phyloP scores from a whole-genome alignment of 2,888 invertebrate genomes.

The Eristalis arbustorum region DNA sequence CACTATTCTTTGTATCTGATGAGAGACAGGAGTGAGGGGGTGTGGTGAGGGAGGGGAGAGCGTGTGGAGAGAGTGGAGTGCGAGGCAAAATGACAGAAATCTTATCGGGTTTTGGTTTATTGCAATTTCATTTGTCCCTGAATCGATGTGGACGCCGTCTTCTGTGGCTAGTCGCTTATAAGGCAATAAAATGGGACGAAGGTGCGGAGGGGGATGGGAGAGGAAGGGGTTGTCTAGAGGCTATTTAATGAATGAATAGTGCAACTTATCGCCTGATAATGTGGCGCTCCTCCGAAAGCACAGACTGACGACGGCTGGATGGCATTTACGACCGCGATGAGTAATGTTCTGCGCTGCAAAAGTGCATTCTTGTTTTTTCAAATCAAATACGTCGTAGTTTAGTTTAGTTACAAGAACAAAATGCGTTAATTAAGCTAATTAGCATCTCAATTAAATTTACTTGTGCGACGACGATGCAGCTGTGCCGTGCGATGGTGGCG shows the following conservation, averaged over 20 bases:
- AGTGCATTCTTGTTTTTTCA: background rate
- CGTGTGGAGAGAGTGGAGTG: too few relatives aligned
- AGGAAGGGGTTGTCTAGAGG: too few relatives aligned
- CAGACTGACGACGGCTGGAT: background rate
- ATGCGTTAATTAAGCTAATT: constrained; percentile 70
- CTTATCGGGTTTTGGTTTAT: background rate
- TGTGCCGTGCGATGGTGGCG: background rate
- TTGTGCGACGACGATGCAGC: constrained; percentile 18
- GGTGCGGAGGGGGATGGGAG: too few relatives aligned
- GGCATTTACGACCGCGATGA: background rate
- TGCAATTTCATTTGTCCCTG: background rate
- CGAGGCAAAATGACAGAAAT: background rate
- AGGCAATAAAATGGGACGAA: too few relatives aligned
- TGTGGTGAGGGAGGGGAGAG: too few relatives aligned
- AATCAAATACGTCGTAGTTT: background rate
- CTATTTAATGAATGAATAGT: background rate
- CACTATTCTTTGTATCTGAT: background rate
- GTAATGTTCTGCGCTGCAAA: background rate
- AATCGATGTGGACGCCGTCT: background rate
- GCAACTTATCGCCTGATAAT: background rate
- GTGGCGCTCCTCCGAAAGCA: background rate
- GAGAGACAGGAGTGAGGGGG: background rate
- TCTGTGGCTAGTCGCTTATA: background rate
- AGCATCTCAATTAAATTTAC: constrained; percentile 65
- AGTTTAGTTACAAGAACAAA: constrained; percentile 20